These are phyloP conservation scores for Pterois miles DNA, from an alignment of 2,797 vertebrate species.

Conservation along the genomic window DNA sequence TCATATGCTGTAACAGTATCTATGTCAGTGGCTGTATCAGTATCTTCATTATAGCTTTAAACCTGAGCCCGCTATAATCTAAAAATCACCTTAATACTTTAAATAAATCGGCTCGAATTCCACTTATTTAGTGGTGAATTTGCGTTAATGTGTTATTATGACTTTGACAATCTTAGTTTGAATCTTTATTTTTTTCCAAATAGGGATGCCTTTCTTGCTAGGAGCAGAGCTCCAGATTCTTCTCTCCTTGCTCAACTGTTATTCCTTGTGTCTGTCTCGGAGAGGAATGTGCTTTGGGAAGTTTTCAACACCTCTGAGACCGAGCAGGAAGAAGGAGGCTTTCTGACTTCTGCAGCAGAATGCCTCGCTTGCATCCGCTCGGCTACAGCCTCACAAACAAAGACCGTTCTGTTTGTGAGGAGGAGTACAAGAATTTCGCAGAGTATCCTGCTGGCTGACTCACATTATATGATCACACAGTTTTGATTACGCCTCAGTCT, in stretches of 20 bases:
- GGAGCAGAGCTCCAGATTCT: constrained; percentile 54
- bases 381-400: constrained; percentile 68
- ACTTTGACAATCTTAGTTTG: neutral
- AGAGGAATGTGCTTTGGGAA: constrained; percentile 78
- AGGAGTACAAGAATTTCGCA: constrained; percentile 36
- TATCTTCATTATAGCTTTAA: too few relatives aligned
- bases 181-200: neutral
- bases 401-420: constrained; percentile 65
- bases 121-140: too few relatives aligned
- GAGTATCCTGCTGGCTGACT: constrained; percentile 35
- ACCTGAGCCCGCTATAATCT: too few relatives aligned
- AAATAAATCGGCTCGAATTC: too few relatives aligned
- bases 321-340: constrained; percentile 75
- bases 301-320: constrained; percentile 80
- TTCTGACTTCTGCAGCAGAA: constrained; percentile 65
- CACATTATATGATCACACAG: constrained; percentile 38
- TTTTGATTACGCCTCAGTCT: constrained; percentile 18
- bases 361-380: constrained; percentile 67
- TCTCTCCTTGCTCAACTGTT: constrained; percentile 55
- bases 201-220: constrained; percentile 24
- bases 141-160: too few relatives aligned
- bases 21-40: too few relatives aligned
- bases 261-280: constrained; percentile 62
- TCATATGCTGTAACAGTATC: accelerated
- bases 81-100: too few relatives aligned